phyloP scores from a whole-genome alignment of 2,888 invertebrate genomes.

The Drosophila pseudotakahashii region DNA sequence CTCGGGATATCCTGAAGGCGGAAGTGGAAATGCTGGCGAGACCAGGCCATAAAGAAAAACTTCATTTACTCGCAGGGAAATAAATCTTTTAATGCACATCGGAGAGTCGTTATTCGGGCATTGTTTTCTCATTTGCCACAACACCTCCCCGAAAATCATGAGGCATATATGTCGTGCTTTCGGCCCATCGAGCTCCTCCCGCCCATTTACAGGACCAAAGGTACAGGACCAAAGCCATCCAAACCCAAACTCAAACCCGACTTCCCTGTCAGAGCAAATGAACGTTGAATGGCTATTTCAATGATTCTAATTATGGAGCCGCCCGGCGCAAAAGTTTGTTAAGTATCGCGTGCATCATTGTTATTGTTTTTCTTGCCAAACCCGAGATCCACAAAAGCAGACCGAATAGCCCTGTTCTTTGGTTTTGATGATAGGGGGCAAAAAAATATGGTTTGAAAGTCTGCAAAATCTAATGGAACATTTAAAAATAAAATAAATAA shows the following conservation, averaged over 20 bases:
- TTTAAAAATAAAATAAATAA: too few species aligned
- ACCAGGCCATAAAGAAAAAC: conserved; percentile 63
- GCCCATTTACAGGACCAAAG: conserved; percentile 11
- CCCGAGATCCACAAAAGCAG: conserved; percentile 15
- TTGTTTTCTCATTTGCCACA: conserved; percentile 76
- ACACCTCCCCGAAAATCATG: conserved; percentile 54
- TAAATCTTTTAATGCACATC: conserved; percentile 77
- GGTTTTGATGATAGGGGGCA: conserved; percentile 2
- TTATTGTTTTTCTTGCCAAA: conserved; percentile 64
- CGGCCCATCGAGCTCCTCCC: conserved; percentile 40
- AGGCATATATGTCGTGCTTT: conserved; percentile 54
- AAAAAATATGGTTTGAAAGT: not conserved
- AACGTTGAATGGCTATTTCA: conserved; percentile 71
- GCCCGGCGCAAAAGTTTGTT: conserved; percentile 66
- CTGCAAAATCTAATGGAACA: too few species aligned
- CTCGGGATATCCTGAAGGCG: conserved; percentile 2
- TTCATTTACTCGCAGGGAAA: conserved; percentile 74
- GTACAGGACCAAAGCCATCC: conserved; percentile 1
- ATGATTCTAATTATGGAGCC: conserved; percentile 73
- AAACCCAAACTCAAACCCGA: not conserved
- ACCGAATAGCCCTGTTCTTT: conserved; percentile 55
- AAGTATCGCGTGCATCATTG: conserved; percentile 77
- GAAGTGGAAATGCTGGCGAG: conserved; percentile 23
- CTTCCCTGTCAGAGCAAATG: conserved; percentile 51
- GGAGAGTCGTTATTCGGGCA: conserved; percentile 75